Base-by-base conservation (phyloP, 2,888 invertebrate species). In the Lymantria monacha region DNA sequence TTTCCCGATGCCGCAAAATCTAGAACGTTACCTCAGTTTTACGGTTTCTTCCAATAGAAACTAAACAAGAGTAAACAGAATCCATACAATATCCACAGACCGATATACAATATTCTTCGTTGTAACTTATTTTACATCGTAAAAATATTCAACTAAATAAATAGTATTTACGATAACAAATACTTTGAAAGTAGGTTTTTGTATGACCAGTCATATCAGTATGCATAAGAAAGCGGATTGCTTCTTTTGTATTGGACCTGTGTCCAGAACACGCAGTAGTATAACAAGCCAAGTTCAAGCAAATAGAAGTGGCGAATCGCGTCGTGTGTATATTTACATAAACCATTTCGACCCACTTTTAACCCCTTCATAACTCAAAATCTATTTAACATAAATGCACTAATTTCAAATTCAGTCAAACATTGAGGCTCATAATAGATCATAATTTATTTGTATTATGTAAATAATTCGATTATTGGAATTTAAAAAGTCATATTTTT, bases 21-120 rank as follows among this genome's bases (percentile, higher is more conserved):
- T 12, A 9, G 47, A 31, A 30, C 13, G 45, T 69, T 66, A 66
- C 60, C 49, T 69, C 56, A 66, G 46, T 70, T 56, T 67, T 59
- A 67, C 40, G 66, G 66, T 67, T 67, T 70, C 66, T 46, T 22
- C 22, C 22, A 22, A 22, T 22, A 22, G 22, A 52, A 57, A 61
- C 53, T 41, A 41, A 41, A 41, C 14, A 8, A 42, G 30, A 59
- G 49, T 46, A 51, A 51, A 55, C 55, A 42, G 66, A 70, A 67
- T 57, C 70, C 66, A 50, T 67, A 67, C 30, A 59, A 66, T 54
- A 63, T 57, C n/a, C 48, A 8, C 22, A 30, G 33, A 13, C 44
- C 14, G 38, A 45, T 42, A 40, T 22, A 38, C 14, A 31, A 45
- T 42, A 40, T 22, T 31, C 12, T 38, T 41, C 30, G 48, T 36